These are phyloP conservation scores for Pycnomerus fuliginosus DNA, from an alignment of 2,888 invertebrate species.

Conservation along the genomic window DNA sequence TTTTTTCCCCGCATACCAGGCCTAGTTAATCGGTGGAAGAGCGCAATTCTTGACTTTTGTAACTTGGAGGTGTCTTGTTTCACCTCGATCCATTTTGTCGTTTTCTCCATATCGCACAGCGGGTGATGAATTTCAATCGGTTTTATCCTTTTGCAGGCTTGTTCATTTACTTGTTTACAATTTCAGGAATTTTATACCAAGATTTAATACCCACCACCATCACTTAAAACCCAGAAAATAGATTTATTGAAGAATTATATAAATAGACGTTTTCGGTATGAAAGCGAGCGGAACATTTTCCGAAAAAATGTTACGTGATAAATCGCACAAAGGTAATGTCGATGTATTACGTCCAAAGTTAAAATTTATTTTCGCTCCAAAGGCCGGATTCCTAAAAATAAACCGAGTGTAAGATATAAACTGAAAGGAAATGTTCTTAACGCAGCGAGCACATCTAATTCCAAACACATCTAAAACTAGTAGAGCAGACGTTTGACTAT, in stretches of 20 bases:
- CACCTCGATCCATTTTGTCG: conserved; percentile 40
- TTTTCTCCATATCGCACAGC: conserved; percentile 31
- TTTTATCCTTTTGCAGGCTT: conserved; percentile 28
- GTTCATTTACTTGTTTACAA: no score
- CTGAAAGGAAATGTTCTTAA: conserved; percentile 44
- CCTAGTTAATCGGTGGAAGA: conserved; percentile 39
- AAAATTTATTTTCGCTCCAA: conserved; percentile 34
- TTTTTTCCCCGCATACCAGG: conserved; percentile 42
- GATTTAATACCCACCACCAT: no score
- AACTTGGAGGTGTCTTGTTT: conserved; percentile 38
- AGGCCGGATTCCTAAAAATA: conserved; percentile 38
- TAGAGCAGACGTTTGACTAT: conserved; percentile 48
- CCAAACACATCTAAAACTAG: conserved; percentile 44
- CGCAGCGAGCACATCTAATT: conserved; percentile 41
- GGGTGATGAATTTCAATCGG: conserved; percentile 32
- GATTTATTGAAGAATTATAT: no score
- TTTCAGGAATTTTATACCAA: no score
- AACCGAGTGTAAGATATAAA: conserved; percentile 26
- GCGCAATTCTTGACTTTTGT: conserved; percentile 34
- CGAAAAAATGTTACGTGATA: conserved; percentile 15
- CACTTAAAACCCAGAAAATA: no score
- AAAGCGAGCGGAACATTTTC: no score
- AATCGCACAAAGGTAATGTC: conserved; percentile 13
- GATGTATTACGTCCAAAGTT: conserved; percentile 29
- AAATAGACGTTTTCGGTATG: no score